Evolutionary conservation across 2,113 vertebrate species (phyloP), one percentile per base, ranked within the genome.

Genomic region (Gopherus evgoodei): DNA sequence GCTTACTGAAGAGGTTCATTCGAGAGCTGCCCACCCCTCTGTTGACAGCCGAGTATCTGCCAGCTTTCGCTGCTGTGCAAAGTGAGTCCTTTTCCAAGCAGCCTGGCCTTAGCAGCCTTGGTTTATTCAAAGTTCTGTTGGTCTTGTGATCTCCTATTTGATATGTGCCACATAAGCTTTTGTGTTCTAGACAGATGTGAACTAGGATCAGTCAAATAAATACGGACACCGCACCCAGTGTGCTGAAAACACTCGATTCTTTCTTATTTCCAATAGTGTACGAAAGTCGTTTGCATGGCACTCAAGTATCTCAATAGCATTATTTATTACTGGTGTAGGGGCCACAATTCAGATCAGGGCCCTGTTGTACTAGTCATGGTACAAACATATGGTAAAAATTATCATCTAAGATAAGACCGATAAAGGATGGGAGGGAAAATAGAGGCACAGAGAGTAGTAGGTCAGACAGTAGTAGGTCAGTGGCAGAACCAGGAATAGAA

Each of bases 1-100:
- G 99, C 6, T 98, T 99, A 27, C 98, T 99, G 21, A 99, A 99
- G 98, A 99, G 99, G 83, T 99, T 99, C 96, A 99, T 99, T 95
- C 96, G 99, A 6, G 99, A 99, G 85, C 99, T 99, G 54, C 99
- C 99, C 0, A 96, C 98, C 1, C 99, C 99, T 0, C 97, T 99
- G 96, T 98, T 99, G 93, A 99, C 99, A 3, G 95, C 99, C 1
- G 99, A 99, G 95, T 99, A 99, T 96, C 98, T 99, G 75, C 98
- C 99, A 90, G 99, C 99, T 88, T 99, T 99, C 94, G 98, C 98
- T 29, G 98, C 98, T 4, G 99, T 99, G 35, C 98, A 98, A 93
- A 98, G 99, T 99, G 96, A 99, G 99, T 81, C 38, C 29, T 35
- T 93, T 50, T 86, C 31, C 86, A 88, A 76, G 53, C 59, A 75